A percentile compares a stretch with the other conserved stretches of the same genome.
Evolutionary conservation across 2,113 vertebrate species (phyloP).

Genomic region (Notiomystis cincta): DNA sequence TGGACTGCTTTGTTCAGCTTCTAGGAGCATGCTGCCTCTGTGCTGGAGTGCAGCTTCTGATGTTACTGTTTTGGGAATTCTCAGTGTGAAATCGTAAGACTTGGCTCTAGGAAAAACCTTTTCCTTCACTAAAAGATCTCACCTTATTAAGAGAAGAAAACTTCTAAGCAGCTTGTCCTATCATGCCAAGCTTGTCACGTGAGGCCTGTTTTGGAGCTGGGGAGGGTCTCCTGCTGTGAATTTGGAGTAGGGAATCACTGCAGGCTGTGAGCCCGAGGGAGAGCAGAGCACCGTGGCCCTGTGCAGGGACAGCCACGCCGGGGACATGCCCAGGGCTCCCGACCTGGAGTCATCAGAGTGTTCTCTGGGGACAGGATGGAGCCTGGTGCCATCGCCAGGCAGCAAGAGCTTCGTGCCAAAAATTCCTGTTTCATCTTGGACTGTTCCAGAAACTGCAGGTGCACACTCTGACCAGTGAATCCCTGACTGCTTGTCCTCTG

Average conservation of each 20-base stretch:
- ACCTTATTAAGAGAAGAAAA: not conserved
- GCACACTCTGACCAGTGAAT: not conserved
- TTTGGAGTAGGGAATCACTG: not conserved
- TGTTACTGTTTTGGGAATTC: slow-evolving; percentile 6
- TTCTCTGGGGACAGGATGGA: not conserved
- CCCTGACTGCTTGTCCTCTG: not conserved
- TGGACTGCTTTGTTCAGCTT: not conserved
- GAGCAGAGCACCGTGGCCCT: not conserved
- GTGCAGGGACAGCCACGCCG: not conserved
- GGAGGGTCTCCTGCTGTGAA: not conserved
- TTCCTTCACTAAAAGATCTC: not conserved
- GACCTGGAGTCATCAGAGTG: not conserved
- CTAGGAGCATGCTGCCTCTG: not conserved
- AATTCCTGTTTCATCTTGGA: not conserved
- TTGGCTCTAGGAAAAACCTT: not conserved
- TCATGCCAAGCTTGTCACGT: not conserved
- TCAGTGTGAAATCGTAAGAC: not conserved
- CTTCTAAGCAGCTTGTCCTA: not conserved
- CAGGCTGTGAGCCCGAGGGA: not conserved
- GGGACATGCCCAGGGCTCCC: not conserved
- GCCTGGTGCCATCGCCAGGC: not conserved
- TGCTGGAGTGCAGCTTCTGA: not conserved
- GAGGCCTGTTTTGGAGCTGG: not conserved
- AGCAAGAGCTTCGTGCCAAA: not conserved
- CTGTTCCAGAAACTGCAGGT: not conserved